Evolutionary conservation across 2,113 vertebrate genomes (phyloP), one percentile per base, ranked within the genome.

Genomic region (Hydrolagus affinis): DNA sequence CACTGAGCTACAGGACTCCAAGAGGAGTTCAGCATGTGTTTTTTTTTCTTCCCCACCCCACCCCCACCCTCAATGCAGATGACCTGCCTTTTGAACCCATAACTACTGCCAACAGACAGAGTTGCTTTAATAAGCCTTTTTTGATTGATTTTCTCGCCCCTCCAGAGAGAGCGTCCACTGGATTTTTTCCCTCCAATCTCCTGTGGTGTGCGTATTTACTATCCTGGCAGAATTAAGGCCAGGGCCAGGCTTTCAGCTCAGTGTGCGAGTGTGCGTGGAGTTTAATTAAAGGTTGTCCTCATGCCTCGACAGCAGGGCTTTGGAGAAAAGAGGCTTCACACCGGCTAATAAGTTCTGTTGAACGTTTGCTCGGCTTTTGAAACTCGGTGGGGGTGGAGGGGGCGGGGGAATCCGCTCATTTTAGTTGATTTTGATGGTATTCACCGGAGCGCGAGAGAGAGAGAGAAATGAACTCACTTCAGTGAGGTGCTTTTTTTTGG

Each of bases 271-370:
- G 78, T 83, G 78, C 32, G 78, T 25, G 21, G 62, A 30, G 78
- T 83, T 83, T 83, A 66, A 83, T 83, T 68, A 68, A 21, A 83
- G 78, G 62, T 83, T 83, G 21, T 15, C 32, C 25, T 66, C 60
- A 68, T 83, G 15, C 28, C n/a, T 66, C 64, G 28, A 83, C 78
- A 83, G 62, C 17, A 11, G 32, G 62, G 62, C 25, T 19, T 2
- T 28, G 28, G 28, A 28, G 66, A 83, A 83, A 68, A 21, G 59
- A 19, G 28, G 78, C 15, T 83, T 83, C 62, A 32, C 62, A 2
- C 78, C 66, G 25, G 17, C 76, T 9, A 19, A 28, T 64, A 62
- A 62, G 32, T 66, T 66, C 25, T 11, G n/a, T 17, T 14, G 77
- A 66, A 66, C 6, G 62, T n/a, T n/a, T n/a, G n/a, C 60, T 28